Evolutionary conservation across 2,113 vertebrate genomes (phyloP).

Genomic region (Solea senegalensis): DNA sequence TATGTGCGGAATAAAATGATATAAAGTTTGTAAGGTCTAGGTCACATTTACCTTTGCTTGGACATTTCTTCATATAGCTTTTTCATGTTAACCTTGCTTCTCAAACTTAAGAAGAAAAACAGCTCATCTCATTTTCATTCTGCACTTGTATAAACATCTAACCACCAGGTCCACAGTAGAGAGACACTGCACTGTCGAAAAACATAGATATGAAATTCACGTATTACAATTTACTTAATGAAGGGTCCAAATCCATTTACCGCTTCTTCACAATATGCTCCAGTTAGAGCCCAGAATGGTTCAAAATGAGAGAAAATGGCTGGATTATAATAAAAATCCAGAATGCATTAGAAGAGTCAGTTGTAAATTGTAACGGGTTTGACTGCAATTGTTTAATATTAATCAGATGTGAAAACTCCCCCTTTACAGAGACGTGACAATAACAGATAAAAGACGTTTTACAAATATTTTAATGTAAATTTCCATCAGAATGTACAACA

Average conservation of each 20-base stretch:
- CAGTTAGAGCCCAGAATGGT: background rate
- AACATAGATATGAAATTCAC: too few relatives aligned
- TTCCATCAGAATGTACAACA: constrained; percentile 73
- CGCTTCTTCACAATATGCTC: background rate
- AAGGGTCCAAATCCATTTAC: background rate
- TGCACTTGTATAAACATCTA: too few relatives aligned
- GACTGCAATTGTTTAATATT: background rate
- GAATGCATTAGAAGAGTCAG: background rate
- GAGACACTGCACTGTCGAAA: too few relatives aligned
- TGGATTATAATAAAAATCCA: background rate
- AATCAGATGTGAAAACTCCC: constrained; percentile 2
- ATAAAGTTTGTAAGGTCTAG: too few relatives aligned
- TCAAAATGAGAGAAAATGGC: background rate
- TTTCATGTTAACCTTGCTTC: too few relatives aligned
- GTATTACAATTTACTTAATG: too few relatives aligned
- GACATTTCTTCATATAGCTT: too few relatives aligned
- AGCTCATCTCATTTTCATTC: too few relatives aligned
- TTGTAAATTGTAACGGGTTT: background rate
- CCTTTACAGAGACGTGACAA: constrained; percentile 5
- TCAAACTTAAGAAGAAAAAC: too few relatives aligned
- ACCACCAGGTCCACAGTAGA: too few relatives aligned
- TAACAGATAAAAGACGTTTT: constrained; percentile 45
- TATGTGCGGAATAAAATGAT: too few relatives aligned
- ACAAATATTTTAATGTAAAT: constrained; percentile 79
- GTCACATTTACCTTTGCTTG: too few relatives aligned